These are phyloP conservation scores for Ciona savignyi DNA, from an alignment of 23 tunicate genomes.

Conservation along the genomic window DNA sequence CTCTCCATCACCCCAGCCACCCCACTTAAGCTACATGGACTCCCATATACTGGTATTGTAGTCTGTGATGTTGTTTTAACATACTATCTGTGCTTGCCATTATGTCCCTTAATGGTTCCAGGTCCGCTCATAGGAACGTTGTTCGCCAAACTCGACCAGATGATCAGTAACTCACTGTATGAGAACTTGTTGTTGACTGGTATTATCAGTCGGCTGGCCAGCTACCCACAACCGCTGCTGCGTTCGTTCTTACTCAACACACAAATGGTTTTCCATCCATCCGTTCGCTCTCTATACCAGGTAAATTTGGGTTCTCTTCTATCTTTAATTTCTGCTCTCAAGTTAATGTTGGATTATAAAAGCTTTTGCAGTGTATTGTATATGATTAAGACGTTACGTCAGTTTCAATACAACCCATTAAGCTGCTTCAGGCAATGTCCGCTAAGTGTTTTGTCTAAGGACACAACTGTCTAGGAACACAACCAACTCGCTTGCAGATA, in stretches of 20 bases:
- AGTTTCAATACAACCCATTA: no score
- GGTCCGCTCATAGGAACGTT: constrained; percentile 85
- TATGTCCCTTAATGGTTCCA: background rate
- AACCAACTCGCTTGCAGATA: no score
- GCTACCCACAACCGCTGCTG: constrained; percentile 85
- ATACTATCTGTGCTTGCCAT: background rate
- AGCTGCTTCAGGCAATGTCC: no score
- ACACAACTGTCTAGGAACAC: no score
- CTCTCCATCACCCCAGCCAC: constrained; percentile 39
- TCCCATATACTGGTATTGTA: constrained; percentile 71
- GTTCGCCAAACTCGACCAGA: constrained; percentile 93
- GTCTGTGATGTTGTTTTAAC: background rate
- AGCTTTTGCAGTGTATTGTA: no score
- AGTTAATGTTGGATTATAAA: no score
- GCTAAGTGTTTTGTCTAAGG: no score
- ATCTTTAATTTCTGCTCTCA: no score
- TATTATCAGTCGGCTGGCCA: constrained; percentile 61
- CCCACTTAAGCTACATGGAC: constrained; percentile 65
- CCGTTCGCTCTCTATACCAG: constrained; percentile 78
- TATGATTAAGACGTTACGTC: no score
- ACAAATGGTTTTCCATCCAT: constrained; percentile 90
- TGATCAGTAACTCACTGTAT: constrained; percentile 84
- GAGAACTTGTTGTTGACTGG: constrained; percentile 91
- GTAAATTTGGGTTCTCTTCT: constrained; percentile 18
- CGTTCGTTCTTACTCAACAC: constrained; percentile 88